A percentile compares a stretch with the other conserved stretches of the same genome.
These are phyloP conservation scores for Holcopasites calliopsidis DNA, from an alignment of 1,140 invertebrate genomes.

Conservation along the genomic window DNA sequence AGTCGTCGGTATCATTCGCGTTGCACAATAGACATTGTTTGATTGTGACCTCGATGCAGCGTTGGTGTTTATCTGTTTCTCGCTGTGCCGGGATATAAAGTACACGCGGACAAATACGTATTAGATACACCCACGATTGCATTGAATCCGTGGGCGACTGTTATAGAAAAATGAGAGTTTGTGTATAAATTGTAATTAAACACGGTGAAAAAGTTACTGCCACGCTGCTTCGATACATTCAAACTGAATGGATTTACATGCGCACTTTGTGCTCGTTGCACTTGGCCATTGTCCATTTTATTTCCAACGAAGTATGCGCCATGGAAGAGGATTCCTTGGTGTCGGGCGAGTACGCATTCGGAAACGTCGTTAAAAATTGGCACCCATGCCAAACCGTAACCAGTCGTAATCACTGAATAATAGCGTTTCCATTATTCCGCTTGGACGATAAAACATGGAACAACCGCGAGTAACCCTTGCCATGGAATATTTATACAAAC, in stretches of 20 bases:
- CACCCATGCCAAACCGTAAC: constrained; percentile 29
- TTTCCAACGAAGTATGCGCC: constrained; percentile 50
- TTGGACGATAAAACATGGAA: neutral
- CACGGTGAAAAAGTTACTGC: too few species aligned
- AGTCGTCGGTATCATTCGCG: constrained; percentile 30
- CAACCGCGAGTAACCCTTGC: neutral
- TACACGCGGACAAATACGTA: constrained; percentile 25
- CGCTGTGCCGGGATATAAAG: constrained; percentile 14
- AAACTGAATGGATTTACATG: neutral
- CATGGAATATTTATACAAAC: neutral
- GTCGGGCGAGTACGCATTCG: constrained; percentile 6
- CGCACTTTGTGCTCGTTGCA: neutral
- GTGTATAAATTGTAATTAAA: too few species aligned
- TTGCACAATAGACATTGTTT: constrained; percentile 48
- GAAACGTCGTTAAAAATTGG: constrained; percentile 47
- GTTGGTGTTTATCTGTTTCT: constrained; percentile 14
- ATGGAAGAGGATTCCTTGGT: constrained; percentile 1
- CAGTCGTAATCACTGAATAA: constrained; percentile 51
- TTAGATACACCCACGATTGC: constrained; percentile 41
- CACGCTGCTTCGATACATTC: neutral
- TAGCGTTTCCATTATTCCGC: constrained; percentile 17
- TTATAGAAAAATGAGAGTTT: constrained; percentile 51
- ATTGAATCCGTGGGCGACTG: constrained; percentile 55
- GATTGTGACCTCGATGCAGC: constrained; percentile 37
- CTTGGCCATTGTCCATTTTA: constrained; percentile 60